These are phyloP conservation scores for Plutomurus gul DNA, from an alignment of 1,140 invertebrate genomes.

Conservation along the genomic window DNA sequence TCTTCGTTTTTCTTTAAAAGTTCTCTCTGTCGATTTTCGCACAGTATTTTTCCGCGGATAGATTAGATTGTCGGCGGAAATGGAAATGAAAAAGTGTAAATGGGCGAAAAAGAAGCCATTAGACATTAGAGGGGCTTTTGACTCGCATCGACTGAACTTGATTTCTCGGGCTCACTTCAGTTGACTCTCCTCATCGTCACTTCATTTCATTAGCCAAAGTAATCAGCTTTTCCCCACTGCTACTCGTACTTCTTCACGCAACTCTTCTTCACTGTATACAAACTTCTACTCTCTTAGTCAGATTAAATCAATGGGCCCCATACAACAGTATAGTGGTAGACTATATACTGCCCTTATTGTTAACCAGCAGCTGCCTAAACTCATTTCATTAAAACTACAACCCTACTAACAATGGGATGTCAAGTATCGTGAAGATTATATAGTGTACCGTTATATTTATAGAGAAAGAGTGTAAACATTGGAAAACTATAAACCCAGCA, in stretches of 20 bases:
- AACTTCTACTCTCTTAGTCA: not conserved
- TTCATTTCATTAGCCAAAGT: constrained; percentile 40
- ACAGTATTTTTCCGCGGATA: not conserved
- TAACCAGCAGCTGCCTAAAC: not conserved
- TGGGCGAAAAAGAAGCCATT: constrained; percentile 28
- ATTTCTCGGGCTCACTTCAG: not conserved
- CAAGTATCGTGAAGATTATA: not conserved
- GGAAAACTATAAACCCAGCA: not conserved
- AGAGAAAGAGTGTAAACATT: not conserved
- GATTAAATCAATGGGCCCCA: constrained; percentile 17
- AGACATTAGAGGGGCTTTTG: constrained; percentile 14
- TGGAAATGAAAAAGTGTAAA: constrained; percentile 28
- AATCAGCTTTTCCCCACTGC: constrained; percentile 30
- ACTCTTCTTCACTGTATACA: not conserved
- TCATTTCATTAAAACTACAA: not conserved
- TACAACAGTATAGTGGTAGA: too few species aligned
- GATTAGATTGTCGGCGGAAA: constrained; percentile 16
- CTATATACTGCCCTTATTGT: not conserved
- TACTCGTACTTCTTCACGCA: not conserved
- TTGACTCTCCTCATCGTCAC: not conserved
- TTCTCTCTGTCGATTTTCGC: too few species aligned
- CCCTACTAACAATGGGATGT: not conserved
- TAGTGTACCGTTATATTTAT: not conserved
- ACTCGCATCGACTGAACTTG: not conserved
- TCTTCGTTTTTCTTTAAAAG: too few species aligned